Base-by-base conservation (phyloP, 2,888 invertebrate genomes). In the Molorchus minor region DNA sequence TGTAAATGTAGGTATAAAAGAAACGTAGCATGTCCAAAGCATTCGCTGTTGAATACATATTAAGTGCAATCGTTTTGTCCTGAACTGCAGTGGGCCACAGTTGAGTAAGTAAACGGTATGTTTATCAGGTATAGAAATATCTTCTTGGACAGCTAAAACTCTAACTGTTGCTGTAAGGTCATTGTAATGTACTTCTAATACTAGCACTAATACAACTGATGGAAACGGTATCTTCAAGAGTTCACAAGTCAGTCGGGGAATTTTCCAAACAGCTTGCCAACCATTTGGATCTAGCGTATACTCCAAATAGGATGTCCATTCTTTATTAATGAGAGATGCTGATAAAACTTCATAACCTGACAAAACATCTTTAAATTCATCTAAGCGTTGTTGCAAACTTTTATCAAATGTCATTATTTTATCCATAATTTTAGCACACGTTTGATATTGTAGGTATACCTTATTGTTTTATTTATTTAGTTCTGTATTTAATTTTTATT, bases 201-300 rank as follows among this genome's bases (percentile, higher is more conserved):
- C 84, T 13, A 85, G 81, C 3, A 88, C 82, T 10, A 85, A 82
- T 0, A 88, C 87, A 21, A 88, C 80, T 44, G 87, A 86, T 0
- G 89, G 89, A 76, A 85, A 89, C 67, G 86, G 83, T 10, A 88
- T 86, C 61, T 86, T 84, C 77, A 88, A 84, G 60, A 83, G 83
- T 70, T 87, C 86, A 71, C 89, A 89, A 30, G 84, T 86, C 2
- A 83, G 74, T 52, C 88, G 84, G 0, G 88, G 86, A 5, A 89
- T 83, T 76, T 88, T 89, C 89, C 89, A 89, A 5, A 89, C 70
- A 0, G 87, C 88, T 69, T 87, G 87, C 89, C 89, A 89, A 0
- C 89, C 89, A 0, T 83, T 84, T 0, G 87, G 86, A 68, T 89
- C 89, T 1, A 89, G 78, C 0, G 85, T 78, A 20, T 87, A 70